These are phyloP conservation scores for Camponotus vicinus DNA, from an alignment of 1,140 invertebrate genomes.

Conservation along the genomic window DNA sequence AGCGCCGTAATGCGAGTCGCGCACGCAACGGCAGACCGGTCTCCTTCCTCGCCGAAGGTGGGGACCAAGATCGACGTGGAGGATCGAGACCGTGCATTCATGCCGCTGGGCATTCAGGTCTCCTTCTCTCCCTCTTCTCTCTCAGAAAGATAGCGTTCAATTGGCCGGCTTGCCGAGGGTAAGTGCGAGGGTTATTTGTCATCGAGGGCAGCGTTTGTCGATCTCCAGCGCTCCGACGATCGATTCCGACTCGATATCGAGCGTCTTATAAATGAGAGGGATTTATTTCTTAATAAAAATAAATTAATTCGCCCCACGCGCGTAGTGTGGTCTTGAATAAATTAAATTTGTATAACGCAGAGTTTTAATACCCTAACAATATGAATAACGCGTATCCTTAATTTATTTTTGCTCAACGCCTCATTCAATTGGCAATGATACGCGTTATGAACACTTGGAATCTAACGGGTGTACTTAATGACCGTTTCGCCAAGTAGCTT, in stretches of 20 bases:
- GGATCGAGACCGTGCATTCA: slow-evolving; percentile 64
- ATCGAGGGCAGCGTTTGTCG: neutral
- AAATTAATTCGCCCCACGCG: neutral
- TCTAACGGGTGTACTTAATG: slow-evolving; percentile 31
- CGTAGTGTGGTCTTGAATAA: neutral
- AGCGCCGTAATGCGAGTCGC: slow-evolving; percentile 77
- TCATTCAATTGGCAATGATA: slow-evolving; percentile 13
- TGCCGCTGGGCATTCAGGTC: slow-evolving; percentile 50
- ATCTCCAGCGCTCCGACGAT: neutral
- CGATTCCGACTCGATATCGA: neutral
- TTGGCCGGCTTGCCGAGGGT: slow-evolving; percentile 16
- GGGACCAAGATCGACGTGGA: slow-evolving; percentile 48
- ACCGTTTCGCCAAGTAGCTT: slow-evolving; percentile 37
- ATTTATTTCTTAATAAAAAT: neutral
- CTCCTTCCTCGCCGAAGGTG: slow-evolving; percentile 54
- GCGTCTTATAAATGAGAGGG: neutral
- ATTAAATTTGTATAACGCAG: neutral
- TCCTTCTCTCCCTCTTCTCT: slow-evolving; percentile 19
- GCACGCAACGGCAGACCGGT: slow-evolving; percentile 80
- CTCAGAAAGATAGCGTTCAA: slow-evolving; percentile 39
- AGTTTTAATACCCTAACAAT: neutral
- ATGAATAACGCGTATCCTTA: neutral
- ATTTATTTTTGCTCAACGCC: neutral
- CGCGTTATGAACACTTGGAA: slow-evolving; percentile 18
- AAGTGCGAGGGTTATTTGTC: slow-evolving; percentile 40